These are phyloP conservation scores for Dipodomys merriami DNA, from an alignment of 2,113 vertebrate species.

Conservation along the genomic window DNA sequence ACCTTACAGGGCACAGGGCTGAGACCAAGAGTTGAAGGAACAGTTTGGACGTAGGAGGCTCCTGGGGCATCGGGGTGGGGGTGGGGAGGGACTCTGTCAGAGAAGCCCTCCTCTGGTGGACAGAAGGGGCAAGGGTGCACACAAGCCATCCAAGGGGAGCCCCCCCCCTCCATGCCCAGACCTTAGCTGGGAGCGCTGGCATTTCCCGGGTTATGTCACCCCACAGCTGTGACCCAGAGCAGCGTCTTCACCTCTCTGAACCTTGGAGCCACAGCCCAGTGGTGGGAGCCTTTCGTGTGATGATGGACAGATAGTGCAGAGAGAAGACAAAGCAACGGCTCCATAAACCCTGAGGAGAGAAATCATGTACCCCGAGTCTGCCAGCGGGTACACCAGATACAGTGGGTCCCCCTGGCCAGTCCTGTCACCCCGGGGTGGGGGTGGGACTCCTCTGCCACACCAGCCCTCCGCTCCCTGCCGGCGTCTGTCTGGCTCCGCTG, in stretches of 20 bases:
- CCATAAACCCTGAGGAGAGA: rapidly evolving
- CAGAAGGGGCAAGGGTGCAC: background rate
- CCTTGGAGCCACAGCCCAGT: background rate
- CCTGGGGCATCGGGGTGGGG: background rate
- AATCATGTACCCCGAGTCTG: too few relatives aligned
- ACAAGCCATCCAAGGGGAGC: background rate
- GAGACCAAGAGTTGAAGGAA: background rate
- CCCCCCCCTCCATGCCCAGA: too few relatives aligned
- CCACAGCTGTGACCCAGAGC: background rate
- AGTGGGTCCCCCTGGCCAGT: rapidly evolving
- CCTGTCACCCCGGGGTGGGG: rapidly evolving
- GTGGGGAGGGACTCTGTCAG: background rate
- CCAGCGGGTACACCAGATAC: background rate
- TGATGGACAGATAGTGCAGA: rapidly evolving
- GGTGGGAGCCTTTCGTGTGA: rapidly evolving
- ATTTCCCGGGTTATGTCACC: background rate
- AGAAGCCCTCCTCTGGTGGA: too few relatives aligned
- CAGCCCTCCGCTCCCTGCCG: background rate
- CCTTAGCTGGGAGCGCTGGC: too few relatives aligned
- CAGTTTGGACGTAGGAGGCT: background rate
- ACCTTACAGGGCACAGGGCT: background rate
- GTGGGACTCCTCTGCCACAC: background rate
- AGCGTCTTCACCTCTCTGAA: conserved; percentile 1
- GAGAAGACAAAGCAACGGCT: background rate
- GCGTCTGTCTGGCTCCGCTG: too few relatives aligned